Evolutionary conservation across 1,140 invertebrate genomes (phyloP).

Genomic region (Bombus cullumanus): DNA sequence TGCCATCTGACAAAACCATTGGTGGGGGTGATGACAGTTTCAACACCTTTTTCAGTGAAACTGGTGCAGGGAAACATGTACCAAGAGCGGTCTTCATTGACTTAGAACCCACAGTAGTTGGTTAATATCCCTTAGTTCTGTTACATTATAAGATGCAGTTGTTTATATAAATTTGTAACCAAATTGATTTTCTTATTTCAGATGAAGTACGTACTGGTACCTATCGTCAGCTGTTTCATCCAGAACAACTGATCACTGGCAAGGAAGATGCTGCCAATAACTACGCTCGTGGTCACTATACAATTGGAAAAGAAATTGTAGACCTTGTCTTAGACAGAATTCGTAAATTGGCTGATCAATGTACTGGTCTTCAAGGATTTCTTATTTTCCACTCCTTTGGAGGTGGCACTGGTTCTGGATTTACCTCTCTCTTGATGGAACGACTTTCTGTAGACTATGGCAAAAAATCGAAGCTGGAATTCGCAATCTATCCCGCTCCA

Average conservation of each 20-base stretch:
- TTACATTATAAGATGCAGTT: not conserved
- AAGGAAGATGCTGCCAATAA: slow-evolving; percentile 66
- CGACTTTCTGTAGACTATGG: slow-evolving; percentile 65
- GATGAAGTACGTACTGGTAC: slow-evolving; percentile 79
- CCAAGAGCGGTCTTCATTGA: slow-evolving; percentile 68
- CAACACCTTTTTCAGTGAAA: slow-evolving; percentile 96
- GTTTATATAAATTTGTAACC: slow-evolving; percentile 1
- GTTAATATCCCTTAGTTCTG: slow-evolving; percentile 86
- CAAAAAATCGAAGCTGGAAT: slow-evolving; percentile 64
- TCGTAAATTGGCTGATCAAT: slow-evolving; percentile 64
- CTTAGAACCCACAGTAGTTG: slow-evolving; percentile 66
- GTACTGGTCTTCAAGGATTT: slow-evolving; percentile 65
- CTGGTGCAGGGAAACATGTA: slow-evolving; percentile 85
- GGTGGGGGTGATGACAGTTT: slow-evolving; percentile 86
- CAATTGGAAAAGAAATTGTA: slow-evolving; percentile 65
- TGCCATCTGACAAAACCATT: slow-evolving; percentile 66
- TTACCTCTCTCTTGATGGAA: slow-evolving; percentile 65
- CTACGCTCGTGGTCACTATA: slow-evolving; percentile 66
- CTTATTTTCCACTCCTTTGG: slow-evolving; percentile 68
- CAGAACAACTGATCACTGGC: slow-evolving; percentile 67
- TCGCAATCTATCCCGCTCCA: slow-evolving; percentile 64
- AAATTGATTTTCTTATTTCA: slow-evolving; percentile 8
- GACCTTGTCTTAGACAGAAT: slow-evolving; percentile 63
- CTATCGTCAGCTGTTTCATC: slow-evolving; percentile 88
- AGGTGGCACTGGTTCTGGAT: slow-evolving; percentile 64